These are phyloP conservation scores for Ophiodon elongatus DNA, from an alignment of 2,113 vertebrate genomes.

Conservation along the genomic window DNA sequence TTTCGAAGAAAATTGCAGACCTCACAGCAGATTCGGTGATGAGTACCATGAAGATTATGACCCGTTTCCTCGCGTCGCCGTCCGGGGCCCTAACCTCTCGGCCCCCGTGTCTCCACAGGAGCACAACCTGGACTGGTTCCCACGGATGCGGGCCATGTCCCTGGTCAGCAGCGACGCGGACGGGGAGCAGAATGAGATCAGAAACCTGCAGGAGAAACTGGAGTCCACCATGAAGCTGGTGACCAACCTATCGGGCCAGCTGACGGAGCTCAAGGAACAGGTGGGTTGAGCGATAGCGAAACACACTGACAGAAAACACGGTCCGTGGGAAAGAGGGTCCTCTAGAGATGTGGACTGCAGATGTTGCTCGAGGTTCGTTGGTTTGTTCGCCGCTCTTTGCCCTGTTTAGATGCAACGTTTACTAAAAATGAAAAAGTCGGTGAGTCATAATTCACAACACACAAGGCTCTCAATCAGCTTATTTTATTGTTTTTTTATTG, in stretches of 20 bases:
- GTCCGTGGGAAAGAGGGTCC: background rate
- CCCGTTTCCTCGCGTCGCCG: background rate
- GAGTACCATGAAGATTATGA: background rate
- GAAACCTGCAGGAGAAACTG: conserved; percentile 96
- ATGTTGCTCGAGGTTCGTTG: conserved; percentile 31
- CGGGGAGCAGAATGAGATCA: conserved; percentile 97
- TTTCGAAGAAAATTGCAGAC: conserved; percentile 6
- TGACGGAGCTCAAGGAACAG: conserved; percentile 97
- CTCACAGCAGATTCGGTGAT: background rate
- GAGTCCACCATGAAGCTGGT: conserved; percentile 98
- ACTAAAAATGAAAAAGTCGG: conserved; percentile 70
- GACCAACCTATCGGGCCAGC: conserved; percentile 94
- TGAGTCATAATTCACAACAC: conserved; percentile 72
- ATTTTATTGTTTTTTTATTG: conserved; percentile 47
- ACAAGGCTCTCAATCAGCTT: conserved; percentile 52
- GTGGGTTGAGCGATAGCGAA: conserved; percentile 71
- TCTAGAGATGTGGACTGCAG: background rate
- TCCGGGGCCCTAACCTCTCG: background rate
- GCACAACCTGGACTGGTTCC: conserved; percentile 98
- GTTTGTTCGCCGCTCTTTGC: conserved; percentile 47
- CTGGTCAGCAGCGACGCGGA: conserved; percentile 97
- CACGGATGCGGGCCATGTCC: conserved; percentile 98
- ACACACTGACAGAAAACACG: background rate
- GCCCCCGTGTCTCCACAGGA: conserved; percentile 84
- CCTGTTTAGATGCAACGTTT: conserved; percentile 59